A percentile compares a stretch with the other conserved stretches of the same genome.
phyloP scores from a whole-genome alignment of 2,113 vertebrate genomes.

The Petromus typicus region DNA sequence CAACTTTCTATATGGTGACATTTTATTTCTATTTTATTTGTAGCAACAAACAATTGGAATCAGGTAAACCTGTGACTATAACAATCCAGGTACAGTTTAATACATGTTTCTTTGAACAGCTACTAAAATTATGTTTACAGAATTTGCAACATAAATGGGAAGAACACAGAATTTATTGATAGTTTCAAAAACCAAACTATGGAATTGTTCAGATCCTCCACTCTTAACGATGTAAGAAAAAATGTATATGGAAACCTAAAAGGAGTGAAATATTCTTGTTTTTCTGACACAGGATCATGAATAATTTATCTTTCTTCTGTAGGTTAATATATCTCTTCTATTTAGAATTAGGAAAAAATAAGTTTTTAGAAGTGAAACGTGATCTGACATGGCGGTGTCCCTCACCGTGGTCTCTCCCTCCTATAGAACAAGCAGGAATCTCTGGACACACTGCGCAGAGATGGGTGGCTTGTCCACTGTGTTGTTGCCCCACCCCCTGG shows the following conservation, averaged over 20 bases:
- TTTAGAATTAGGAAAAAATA: neutral
- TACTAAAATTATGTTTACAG: neutral
- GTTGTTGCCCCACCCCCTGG: too few species aligned
- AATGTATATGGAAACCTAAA: neutral
- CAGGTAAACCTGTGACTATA: neutral
- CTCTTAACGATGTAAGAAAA: neutral
- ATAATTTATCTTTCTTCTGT: neutral
- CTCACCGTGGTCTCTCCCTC: neutral
- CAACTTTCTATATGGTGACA: neutral
- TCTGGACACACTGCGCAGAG: neutral
- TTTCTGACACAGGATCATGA: neutral
- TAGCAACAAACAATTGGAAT: neutral
- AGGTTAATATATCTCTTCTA: constrained; percentile 5
- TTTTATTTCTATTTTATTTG: neutral
- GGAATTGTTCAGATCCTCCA: neutral
- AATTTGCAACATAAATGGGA: neutral
- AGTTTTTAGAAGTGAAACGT: neutral
- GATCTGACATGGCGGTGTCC: neutral
- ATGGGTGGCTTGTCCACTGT: too few species aligned
- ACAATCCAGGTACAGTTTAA: neutral
- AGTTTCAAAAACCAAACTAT: neutral
- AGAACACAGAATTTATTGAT: neutral
- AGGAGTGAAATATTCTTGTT: neutral
- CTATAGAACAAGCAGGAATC: neutral
- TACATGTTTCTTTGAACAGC: accelerated